These are phyloP conservation scores for Nasonia giraulti DNA, from an alignment of 1,140 invertebrate genomes.

Conservation along the genomic window DNA sequence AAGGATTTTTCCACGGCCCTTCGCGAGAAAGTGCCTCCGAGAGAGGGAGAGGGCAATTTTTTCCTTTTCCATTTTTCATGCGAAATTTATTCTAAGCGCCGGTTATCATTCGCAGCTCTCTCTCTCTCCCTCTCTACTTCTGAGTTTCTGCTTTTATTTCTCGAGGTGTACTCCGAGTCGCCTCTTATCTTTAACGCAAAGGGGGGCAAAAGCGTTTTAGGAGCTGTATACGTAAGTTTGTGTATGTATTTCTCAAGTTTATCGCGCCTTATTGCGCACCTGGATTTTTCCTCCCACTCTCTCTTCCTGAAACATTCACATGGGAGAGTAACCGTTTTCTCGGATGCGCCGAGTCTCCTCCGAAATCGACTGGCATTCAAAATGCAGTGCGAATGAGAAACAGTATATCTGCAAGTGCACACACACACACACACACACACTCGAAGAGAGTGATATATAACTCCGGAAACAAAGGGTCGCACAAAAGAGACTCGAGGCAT, in stretches of 20 bases:
- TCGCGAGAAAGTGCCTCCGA: neutral
- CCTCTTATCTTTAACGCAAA: neutral
- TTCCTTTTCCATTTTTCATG: constrained; percentile 55
- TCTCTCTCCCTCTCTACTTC: neutral
- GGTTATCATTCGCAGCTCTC: neutral
- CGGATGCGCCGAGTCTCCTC: neutral
- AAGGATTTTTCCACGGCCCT: constrained; percentile 35
- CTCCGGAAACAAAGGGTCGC: neutral
- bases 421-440: neutral
- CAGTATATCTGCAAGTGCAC: neutral
- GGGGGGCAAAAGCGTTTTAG: neutral
- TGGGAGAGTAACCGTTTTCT: neutral
- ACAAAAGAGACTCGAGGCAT: neutral
- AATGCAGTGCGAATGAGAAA: neutral
- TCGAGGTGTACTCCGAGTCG: neutral
- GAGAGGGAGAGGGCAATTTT: constrained; percentile 42
- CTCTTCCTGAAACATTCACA: too few relatives aligned
- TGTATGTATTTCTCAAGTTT: neutral
- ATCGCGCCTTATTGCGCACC: neutral
- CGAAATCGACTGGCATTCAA: neutral
- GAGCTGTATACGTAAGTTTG: neutral
- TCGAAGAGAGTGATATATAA: neutral
- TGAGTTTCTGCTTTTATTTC: constrained; percentile 1
- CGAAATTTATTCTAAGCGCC: constrained; percentile 30
- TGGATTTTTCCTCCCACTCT: neutral